These are phyloP conservation scores for Polietes domitor DNA, from an alignment of 2,888 invertebrate species.

Conservation along the genomic window DNA sequence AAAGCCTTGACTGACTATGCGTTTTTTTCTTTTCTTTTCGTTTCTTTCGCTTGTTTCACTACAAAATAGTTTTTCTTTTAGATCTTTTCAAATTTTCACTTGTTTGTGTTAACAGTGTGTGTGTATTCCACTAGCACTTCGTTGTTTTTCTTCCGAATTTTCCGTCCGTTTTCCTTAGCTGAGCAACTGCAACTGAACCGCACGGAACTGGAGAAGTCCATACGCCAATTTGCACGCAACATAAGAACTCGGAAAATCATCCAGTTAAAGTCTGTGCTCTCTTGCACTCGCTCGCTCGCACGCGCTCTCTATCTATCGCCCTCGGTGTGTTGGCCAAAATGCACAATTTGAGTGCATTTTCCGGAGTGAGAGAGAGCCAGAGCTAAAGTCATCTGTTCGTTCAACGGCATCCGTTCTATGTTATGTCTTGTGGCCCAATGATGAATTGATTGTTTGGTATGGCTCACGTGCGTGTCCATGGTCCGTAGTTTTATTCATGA, in stretches of 20 bases:
- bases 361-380: background rate
- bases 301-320: background rate
- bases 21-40: conserved; percentile 14
- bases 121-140: conserved; percentile 15
- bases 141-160: conserved; percentile 68
- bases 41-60: background rate
- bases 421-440: background rate
- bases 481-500: conserved; percentile 2
- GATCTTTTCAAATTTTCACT: background rate
- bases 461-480: conserved; percentile 10
- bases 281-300: conserved; percentile 4
- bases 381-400: background rate
- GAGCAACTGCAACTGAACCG: conserved; percentile 77
- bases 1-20: conserved; percentile 25
- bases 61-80: conserved; percentile 33
- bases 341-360: conserved; percentile 5
- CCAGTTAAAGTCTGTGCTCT: conserved; percentile 21
- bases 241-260: conserved; percentile 20
- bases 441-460: background rate
- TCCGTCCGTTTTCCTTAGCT: conserved; percentile 74
- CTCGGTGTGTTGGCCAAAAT: background rate
- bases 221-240: conserved; percentile 45
- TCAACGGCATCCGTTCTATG: background rate
- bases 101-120: background rate
- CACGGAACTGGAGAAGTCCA: conserved; percentile 24